Conservation (phyloP, 2,797 vertebrate species). For the Hozukius guyotensis region DNA sequence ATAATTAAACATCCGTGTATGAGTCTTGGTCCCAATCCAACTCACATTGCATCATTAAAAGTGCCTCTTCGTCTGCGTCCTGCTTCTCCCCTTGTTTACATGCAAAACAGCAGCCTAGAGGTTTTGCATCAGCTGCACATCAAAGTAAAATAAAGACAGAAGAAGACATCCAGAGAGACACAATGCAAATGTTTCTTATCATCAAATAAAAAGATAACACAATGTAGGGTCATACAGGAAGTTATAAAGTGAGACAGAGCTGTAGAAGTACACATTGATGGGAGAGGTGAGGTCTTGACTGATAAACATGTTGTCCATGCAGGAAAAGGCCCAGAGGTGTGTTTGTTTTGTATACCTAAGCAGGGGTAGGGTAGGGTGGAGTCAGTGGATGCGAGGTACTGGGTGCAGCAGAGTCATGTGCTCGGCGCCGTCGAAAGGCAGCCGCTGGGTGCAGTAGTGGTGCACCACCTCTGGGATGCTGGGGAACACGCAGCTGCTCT, state of each 20-base stretch:
- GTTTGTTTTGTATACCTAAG: constrained; percentile 30
- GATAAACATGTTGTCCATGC: constrained; percentile 8
- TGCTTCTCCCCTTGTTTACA: constrained; percentile 22
- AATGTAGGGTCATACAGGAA: neutral
- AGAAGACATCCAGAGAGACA: neutral
- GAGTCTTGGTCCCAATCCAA: neutral
- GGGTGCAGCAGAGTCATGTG: constrained; percentile 95
- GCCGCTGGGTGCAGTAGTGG: constrained; percentile 89
- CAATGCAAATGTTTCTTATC: neutral
- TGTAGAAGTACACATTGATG: constrained; percentile 9
- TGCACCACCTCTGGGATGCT: constrained; percentile 94
- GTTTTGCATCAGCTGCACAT: constrained; percentile 67
- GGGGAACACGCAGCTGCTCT: constrained; percentile 91
- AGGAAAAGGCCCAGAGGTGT: constrained; percentile 9
- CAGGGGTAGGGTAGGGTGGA: neutral
- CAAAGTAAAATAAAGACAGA: constrained; percentile 26
- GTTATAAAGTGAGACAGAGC: neutral
- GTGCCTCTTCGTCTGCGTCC: constrained; percentile 9
- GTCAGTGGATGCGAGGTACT: constrained; percentile 80
- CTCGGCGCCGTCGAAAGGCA: constrained; percentile 93
- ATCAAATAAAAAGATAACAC: neutral
- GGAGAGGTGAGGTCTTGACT: constrained; percentile 5
- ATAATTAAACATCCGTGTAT: constrained; percentile 2
- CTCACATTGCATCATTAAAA: constrained; percentile 54
- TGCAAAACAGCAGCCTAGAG: constrained; percentile 59